Conservation (phyloP, 2,113 vertebrate species). For the Dendropsophus ebraccatus region DNA sequence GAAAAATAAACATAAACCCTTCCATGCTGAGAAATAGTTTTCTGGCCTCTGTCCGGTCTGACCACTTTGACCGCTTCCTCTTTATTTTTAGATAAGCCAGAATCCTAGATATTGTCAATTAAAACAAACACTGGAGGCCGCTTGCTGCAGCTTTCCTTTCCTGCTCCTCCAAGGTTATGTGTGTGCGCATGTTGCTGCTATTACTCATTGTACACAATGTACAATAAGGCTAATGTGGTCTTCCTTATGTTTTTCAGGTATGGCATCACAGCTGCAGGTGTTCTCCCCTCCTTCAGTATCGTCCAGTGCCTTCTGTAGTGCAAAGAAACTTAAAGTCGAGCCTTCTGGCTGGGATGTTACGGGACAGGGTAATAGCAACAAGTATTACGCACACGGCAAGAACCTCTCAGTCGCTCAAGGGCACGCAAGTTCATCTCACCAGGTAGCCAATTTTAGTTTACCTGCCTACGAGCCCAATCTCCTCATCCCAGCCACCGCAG, state of each 20-base stretch:
- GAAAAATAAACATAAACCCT: slow-evolving; percentile 45
- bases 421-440: slow-evolving; percentile 83
- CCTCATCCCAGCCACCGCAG: slow-evolving; percentile 77
- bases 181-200: background rate
- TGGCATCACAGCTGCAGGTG: slow-evolving; percentile 96
- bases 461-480: slow-evolving; percentile 84
- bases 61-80: background rate
- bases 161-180: background rate
- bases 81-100: background rate
- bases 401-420: slow-evolving; percentile 81
- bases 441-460: slow-evolving; percentile 87
- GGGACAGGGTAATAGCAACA: slow-evolving; percentile 82
- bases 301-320: slow-evolving; percentile 94
- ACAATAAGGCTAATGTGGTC: background rate
- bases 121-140: background rate
- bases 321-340: slow-evolving; percentile 98
- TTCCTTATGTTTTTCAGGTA: slow-evolving; percentile 72
- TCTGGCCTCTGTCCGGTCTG: slow-evolving; percentile 15
- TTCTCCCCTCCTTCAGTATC: slow-evolving; percentile 96
- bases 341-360: slow-evolving; percentile 90
- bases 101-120: background rate
- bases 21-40: slow-evolving; percentile 49
- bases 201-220: no score
- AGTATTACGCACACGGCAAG: slow-evolving; percentile 88
- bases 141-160: background rate